Percentiles rank a stretch among this genome's conserved stretches.
Conservation (phyloP, 1,140 invertebrate species). For the Brachionus asplanchnoidis region DNA sequence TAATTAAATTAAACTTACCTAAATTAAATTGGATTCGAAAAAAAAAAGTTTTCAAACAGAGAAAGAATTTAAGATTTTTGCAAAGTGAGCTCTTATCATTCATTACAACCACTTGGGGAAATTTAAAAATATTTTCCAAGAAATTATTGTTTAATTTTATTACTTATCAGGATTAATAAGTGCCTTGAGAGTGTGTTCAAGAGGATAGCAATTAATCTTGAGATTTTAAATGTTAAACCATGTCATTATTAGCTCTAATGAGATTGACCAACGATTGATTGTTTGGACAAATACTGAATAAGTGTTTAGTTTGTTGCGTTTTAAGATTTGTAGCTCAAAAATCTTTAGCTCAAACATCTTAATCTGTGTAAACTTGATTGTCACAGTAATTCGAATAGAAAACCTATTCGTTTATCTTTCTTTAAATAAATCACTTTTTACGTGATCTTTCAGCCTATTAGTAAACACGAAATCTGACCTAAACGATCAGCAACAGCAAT, state of each 20-base stretch:
- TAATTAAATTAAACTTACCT: conserved; percentile 23
- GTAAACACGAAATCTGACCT: neutral
- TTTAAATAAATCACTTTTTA: conserved; percentile 1
- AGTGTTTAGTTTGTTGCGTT: conserved; percentile 7
- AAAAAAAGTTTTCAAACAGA: neutral
- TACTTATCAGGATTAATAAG: conserved; percentile 31
- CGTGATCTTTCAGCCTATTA: conserved; percentile 26
- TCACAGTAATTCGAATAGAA: neutral
- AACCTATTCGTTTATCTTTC: neutral
- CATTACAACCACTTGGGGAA: neutral
- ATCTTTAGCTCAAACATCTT: conserved; percentile 15
- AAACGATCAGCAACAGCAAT: neutral
- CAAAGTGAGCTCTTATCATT: neutral
- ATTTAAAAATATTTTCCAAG: neutral
- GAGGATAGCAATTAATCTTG: conserved; percentile 12
- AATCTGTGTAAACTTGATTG: neutral
- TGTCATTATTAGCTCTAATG: neutral
- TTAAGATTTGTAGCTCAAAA: neutral
- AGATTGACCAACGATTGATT: neutral
- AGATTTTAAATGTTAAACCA: conserved; percentile 24
- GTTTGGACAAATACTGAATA: neutral
- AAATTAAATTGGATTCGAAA: neutral
- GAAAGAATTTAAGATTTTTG: neutral
- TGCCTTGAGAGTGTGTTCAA: conserved; percentile 7
- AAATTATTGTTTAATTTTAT: neutral